Conservation (phyloP, 2,888 invertebrate genomes). For the Philaethria dido region DNA sequence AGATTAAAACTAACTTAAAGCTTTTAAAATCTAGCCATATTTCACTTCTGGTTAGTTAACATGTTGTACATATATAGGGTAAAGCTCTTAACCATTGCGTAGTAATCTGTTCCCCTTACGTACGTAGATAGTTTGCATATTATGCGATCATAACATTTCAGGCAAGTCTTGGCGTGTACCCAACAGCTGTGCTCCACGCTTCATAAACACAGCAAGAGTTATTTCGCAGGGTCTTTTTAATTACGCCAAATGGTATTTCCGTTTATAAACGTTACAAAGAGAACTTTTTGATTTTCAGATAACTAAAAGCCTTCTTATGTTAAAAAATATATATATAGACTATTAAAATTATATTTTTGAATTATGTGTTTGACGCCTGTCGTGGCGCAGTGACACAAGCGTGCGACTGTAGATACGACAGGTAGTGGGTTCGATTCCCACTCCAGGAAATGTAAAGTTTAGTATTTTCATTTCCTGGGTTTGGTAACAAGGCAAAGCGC, state of each 20-base stretch:
- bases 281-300: background rate
- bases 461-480: too few relatives aligned
- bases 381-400: too few relatives aligned
- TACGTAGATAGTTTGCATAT: constrained; percentile 10
- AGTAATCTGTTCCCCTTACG: constrained; percentile 17
- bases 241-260: constrained; percentile 20
- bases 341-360: background rate
- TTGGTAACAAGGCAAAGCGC: too few relatives aligned
- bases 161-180: constrained; percentile 33
- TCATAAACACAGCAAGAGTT: constrained; percentile 30
- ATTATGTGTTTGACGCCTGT: too few relatives aligned
- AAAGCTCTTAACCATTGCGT: background rate
- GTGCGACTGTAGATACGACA: too few relatives aligned
- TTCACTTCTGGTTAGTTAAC: background rate
- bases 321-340: background rate
- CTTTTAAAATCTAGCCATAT: too few relatives aligned
- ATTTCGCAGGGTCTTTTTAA: constrained; percentile 29
- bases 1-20: background rate
- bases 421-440: too few relatives aligned
- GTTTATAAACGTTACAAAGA: constrained; percentile 8
- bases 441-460: too few relatives aligned
- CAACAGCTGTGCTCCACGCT: constrained; percentile 35
- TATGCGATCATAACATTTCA: background rate
- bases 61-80: too few relatives aligned
- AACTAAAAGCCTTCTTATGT: background rate